A percentile compares a stretch with the other conserved stretches of the same genome.
These are phyloP conservation scores for Agelastica alni DNA, from an alignment of 2,888 invertebrate genomes.

Conservation along the genomic window DNA sequence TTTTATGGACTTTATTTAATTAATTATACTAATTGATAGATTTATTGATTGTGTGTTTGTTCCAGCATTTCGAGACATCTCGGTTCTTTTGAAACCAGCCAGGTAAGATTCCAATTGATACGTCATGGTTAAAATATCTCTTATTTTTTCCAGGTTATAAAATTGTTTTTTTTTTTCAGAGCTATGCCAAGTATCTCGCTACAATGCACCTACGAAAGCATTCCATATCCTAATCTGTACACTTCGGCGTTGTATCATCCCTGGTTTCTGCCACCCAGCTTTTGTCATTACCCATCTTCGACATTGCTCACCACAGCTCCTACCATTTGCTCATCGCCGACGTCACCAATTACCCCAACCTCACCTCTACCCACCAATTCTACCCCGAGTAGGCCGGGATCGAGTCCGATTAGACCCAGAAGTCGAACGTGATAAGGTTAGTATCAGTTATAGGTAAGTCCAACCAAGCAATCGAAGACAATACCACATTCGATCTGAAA, in stretches of 20 bases:
- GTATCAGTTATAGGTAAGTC: too few relatives aligned
- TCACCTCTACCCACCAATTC: conserved; percentile 15
- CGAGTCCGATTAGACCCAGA: conserved; percentile 33
- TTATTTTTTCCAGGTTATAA: too few relatives aligned
- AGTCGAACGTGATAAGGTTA: conserved; percentile 49
- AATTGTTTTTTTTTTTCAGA: conserved; percentile 14
- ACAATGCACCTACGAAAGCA: conserved; percentile 37
- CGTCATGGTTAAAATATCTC: too few relatives aligned
- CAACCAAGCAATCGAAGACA: too few relatives aligned
- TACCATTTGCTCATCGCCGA: conserved; percentile 35
- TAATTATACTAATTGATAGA: too few relatives aligned
- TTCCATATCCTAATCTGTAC: conserved; percentile 43
- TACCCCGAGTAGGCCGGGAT: conserved; percentile 17
- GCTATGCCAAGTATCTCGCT: conserved; percentile 11
- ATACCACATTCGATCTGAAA: too few relatives aligned
- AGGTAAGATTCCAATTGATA: too few relatives aligned
- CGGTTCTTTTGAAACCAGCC: too few relatives aligned
- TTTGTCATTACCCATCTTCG: conserved; percentile 43
- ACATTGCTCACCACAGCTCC: conserved; percentile 42
- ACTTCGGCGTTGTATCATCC: conserved; percentile 46
- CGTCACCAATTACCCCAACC: conserved; percentile 15
- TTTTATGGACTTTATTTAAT: too few relatives aligned
- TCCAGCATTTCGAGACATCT: too few relatives aligned
- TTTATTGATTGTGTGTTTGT: too few relatives aligned
- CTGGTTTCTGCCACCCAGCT: conserved; percentile 47